A percentile compares a stretch with the other conserved stretches of the same genome.
Conservation (phyloP, 64 coral and sea anemone species). For the Hydrozoanthus tunicans region DNA sequence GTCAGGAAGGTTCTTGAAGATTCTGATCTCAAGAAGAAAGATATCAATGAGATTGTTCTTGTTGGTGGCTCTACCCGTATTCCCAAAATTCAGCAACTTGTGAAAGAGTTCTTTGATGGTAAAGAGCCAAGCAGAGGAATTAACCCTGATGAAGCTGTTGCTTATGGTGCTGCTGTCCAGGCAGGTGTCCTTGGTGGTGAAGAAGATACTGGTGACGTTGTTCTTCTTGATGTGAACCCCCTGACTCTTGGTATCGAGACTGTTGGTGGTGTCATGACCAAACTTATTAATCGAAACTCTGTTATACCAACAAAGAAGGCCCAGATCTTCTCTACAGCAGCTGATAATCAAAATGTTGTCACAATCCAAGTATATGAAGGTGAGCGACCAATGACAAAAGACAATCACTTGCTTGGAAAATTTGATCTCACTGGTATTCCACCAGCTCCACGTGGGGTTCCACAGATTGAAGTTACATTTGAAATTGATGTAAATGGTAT, state of each 20-base stretch:
- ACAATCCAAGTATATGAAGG: conserved; percentile 99
- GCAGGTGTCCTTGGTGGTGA: conserved; percentile 97
- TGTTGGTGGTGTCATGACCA: conserved; percentile 99
- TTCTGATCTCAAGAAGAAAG: conserved; percentile 81
- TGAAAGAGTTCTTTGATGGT: conserved; percentile 86
- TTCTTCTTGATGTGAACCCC: conserved; percentile 96
- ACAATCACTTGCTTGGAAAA: conserved; percentile 98
- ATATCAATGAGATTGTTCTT: conserved; percentile 98
- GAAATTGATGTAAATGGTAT: conserved; percentile 99
- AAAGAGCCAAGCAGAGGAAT: conserved; percentile 99
- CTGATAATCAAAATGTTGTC: conserved; percentile 99
- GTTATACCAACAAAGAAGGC: conserved; percentile 99
- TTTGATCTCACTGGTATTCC: conserved; percentile 97
- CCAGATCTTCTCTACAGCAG: conserved; percentile 98
- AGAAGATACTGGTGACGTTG: conserved; percentile 97
- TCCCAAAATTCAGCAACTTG: conserved; percentile 93
- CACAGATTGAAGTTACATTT: conserved; percentile 98
- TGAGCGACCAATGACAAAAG: conserved; percentile 97
- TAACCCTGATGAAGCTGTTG: conserved; percentile 99
- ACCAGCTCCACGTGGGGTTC: conserved; percentile 95
- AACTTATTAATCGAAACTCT: conserved; percentile 91
- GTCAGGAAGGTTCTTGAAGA: conserved; percentile 89
- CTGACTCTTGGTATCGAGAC: conserved; percentile 98
- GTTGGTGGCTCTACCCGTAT: conserved; percentile 99
- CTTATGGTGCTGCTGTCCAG: conserved; percentile 97